Percentiles rank a stretch among this genome's conserved stretches.
These are phyloP conservation scores for Drosophila peninsularis DNA, from an alignment of 2,888 invertebrate genomes.

Conservation along the genomic window DNA sequence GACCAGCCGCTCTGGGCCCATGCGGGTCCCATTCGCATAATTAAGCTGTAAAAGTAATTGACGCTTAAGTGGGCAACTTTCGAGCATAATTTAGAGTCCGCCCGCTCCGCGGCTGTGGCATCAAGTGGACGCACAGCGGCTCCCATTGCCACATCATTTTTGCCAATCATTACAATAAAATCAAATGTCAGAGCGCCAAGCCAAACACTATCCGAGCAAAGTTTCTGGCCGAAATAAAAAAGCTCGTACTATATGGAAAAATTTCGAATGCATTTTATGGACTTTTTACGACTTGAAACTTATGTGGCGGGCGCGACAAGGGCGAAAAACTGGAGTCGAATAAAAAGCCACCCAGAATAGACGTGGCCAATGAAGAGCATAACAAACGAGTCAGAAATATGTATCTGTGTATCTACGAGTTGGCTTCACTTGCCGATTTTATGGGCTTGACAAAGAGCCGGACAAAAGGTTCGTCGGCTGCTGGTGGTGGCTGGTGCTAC, in stretches of 20 bases:
- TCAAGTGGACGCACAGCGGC: constrained; percentile 15
- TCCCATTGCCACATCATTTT: constrained; percentile 75
- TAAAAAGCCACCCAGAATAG: constrained; percentile 58
- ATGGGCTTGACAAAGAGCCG: constrained; percentile 62
- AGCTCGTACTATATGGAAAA: constrained; percentile 55
- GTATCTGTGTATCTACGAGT: constrained; percentile 38
- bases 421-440: constrained; percentile 61
- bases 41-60: constrained; percentile 78
- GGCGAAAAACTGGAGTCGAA: constrained; percentile 40
- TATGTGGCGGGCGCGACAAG: constrained; percentile 62
- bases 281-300: constrained; percentile 79
- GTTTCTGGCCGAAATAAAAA: constrained; percentile 24
- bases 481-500: constrained; percentile 23
- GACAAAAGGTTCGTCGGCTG: constrained; percentile 42
- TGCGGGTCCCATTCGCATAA: constrained; percentile 64
- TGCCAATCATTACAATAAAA: constrained; percentile 75
- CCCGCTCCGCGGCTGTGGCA: background rate
- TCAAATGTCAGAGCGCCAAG: constrained; percentile 65
- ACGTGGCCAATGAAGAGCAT: constrained; percentile 70
- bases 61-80: constrained; percentile 73
- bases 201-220: constrained; percentile 41
- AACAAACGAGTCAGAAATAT: constrained; percentile 76
- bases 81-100: constrained; percentile 62
- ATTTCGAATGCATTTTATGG: constrained; percentile 77
- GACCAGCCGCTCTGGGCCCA: constrained; percentile 25